These are phyloP conservation scores for Taenioides sp. DNA, from an alignment of 2,797 vertebrate genomes.

Conservation along the genomic window DNA sequence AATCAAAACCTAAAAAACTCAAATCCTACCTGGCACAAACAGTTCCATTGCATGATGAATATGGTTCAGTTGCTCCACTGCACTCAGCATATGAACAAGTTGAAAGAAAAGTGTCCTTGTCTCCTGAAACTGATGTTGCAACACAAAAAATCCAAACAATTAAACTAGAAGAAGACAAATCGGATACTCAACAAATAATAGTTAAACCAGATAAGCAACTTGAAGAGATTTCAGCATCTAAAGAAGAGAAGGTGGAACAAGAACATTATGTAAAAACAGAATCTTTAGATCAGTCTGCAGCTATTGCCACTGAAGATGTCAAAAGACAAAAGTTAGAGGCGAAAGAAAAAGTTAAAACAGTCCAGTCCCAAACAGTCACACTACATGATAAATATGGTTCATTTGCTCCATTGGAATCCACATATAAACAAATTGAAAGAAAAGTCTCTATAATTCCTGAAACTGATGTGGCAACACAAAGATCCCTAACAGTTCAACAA, in stretches of 20 bases:
- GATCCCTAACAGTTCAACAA: not conserved
- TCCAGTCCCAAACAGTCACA: not conserved
- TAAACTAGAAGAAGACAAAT: not conserved
- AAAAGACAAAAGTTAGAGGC: not conserved
- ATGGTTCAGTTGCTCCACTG: too few species aligned
- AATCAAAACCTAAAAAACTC: too few species aligned
- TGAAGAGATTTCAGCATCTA: not conserved
- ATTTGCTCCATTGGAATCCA: constrained; percentile 6
- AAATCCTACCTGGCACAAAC: too few species aligned
- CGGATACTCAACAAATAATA: not conserved
- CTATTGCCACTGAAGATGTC: not conserved
- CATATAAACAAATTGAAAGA: constrained; percentile 13
- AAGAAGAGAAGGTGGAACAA: not conserved
- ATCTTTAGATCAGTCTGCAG: not conserved
- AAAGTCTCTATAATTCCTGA: constrained; percentile 16
- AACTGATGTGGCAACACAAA: constrained; percentile 32
- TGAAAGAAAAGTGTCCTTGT: not conserved
- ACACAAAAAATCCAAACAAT: not conserved
- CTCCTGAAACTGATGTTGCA: constrained; percentile 4
- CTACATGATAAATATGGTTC: not conserved
- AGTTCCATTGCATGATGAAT: too few species aligned
- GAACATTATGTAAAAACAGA: not conserved
- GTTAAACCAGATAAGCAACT: not conserved
- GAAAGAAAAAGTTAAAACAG: not conserved
- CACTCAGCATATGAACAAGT: not conserved